phyloP scores from a whole-genome alignment of 2,113 vertebrate species.

The Xyrauchen texanus region DNA sequence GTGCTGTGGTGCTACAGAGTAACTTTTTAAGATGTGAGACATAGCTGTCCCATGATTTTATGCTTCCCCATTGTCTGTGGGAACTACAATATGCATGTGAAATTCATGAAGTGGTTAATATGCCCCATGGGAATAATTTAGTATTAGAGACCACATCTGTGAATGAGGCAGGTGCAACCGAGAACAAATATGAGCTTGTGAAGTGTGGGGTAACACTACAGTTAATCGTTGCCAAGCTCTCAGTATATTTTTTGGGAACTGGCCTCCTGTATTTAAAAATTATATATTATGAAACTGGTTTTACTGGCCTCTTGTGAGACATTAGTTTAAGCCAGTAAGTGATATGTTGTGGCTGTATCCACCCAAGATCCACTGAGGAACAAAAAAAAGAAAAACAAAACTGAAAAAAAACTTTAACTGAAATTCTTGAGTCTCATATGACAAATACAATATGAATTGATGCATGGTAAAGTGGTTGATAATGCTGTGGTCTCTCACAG shows the following conservation, averaged over 20 bases:
- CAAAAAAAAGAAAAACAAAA: neutral
- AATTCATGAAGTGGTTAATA: slow-evolving; percentile 26
- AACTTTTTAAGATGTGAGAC: neutral
- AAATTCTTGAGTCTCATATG: too few relatives aligned
- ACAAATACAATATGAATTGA: too few relatives aligned
- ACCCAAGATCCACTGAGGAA: neutral
- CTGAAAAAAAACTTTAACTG: neutral
- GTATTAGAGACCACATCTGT: slow-evolving; percentile 28
- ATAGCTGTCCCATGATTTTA: slow-evolving; percentile 12
- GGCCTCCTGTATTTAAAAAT: too few relatives aligned
- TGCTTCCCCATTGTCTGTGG: slow-evolving; percentile 8
- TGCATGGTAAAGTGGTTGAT: neutral
- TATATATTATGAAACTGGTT: neutral
- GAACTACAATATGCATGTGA: neutral
- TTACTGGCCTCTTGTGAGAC: slow-evolving; percentile 4
- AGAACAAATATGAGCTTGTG: slow-evolving; percentile 31
- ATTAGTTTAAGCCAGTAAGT: neutral
- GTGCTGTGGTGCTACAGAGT: neutral
- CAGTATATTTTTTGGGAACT: too few relatives aligned
- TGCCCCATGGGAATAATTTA: slow-evolving; percentile 12
- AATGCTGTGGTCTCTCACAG: slow-evolving; percentile 61
- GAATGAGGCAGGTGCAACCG: slow-evolving; percentile 28
- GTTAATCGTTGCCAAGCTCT: too few relatives aligned
- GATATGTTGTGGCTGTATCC: neutral
- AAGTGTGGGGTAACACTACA: neutral